These are phyloP conservation scores for Polyploca ridens DNA, from an alignment of 2,888 invertebrate species.

Conservation along the genomic window DNA sequence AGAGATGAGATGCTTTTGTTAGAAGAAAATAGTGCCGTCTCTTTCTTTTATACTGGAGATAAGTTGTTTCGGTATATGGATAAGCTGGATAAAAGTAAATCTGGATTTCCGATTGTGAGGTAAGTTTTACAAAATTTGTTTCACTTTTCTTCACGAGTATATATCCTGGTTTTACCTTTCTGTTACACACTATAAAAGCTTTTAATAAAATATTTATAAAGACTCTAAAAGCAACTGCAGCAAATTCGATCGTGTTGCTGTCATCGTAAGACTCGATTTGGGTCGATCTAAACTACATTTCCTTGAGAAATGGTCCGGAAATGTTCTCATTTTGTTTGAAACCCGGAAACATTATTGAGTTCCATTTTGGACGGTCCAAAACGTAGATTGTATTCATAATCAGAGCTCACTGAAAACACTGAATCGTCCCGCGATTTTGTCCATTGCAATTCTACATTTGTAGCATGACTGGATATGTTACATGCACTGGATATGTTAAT, in stretches of 20 bases:
- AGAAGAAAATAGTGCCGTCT: conserved; percentile 60
- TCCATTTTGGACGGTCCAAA: background rate
- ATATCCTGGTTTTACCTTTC: too few species aligned
- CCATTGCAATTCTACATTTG: too few species aligned
- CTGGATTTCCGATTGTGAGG: conserved; percentile 84
- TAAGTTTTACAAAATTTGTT: too few species aligned
- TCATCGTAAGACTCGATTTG: background rate
- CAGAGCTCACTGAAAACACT: background rate
- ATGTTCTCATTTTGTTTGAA: conserved; percentile 28
- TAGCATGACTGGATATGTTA: too few species aligned
- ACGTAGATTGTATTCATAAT: conserved; percentile 16
- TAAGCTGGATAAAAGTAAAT: conserved; percentile 80
- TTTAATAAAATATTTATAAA: too few species aligned
- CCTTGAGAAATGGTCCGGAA: conserved; percentile 32
- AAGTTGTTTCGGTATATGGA: conserved; percentile 61
- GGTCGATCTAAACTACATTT: conserved; percentile 19
- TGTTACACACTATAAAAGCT: too few species aligned
- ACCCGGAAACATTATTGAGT: conserved; percentile 25
- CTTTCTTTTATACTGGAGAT: conserved; percentile 57
- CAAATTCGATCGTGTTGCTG: background rate
- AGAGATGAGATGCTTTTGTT: conserved; percentile 47
- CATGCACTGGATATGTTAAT: too few species aligned
- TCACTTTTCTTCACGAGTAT: too few species aligned
- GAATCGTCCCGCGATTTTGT: background rate
- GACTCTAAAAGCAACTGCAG: too few species aligned